These are phyloP conservation scores for Taurulus bubalis DNA, from an alignment of 2,113 vertebrate species.

Conservation along the genomic window DNA sequence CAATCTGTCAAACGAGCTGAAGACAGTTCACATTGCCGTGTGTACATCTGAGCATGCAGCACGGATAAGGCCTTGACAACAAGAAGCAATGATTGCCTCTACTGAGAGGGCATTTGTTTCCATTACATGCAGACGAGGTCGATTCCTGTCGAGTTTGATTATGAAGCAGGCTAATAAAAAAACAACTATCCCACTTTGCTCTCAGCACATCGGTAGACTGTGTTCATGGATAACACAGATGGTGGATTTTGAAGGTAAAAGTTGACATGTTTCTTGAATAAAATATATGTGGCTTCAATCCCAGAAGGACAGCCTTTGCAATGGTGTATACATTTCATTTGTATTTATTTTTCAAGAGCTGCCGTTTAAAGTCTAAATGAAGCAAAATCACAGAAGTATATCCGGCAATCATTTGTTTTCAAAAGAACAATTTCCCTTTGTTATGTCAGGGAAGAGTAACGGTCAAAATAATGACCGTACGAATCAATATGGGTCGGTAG, in stretches of 20 bases:
- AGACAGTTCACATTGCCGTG: background rate
- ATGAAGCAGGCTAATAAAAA: background rate
- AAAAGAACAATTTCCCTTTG: too few relatives aligned
- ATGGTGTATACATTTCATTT: background rate
- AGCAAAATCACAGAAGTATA: background rate
- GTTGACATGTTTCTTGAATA: background rate
- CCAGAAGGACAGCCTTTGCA: background rate
- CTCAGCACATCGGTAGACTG: background rate
- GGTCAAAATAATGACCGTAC: background rate
- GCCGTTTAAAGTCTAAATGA: background rate
- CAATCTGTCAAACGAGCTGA: conserved; percentile 20
- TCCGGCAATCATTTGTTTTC: too few relatives aligned
- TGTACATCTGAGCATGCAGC: background rate
- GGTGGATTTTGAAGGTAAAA: background rate
- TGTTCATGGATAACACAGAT: background rate
- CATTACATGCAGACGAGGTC: background rate
- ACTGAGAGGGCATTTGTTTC: background rate
- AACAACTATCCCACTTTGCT: background rate
- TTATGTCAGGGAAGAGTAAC: background rate
- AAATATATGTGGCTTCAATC: background rate
- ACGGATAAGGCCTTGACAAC: background rate
- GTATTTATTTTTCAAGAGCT: background rate
- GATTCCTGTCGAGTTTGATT: background rate
- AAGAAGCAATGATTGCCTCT: background rate
- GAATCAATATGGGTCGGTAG: background rate